Conservation (phyloP, 2,888 invertebrate genomes). For the Elaeidobius kamerunicus region DNA sequence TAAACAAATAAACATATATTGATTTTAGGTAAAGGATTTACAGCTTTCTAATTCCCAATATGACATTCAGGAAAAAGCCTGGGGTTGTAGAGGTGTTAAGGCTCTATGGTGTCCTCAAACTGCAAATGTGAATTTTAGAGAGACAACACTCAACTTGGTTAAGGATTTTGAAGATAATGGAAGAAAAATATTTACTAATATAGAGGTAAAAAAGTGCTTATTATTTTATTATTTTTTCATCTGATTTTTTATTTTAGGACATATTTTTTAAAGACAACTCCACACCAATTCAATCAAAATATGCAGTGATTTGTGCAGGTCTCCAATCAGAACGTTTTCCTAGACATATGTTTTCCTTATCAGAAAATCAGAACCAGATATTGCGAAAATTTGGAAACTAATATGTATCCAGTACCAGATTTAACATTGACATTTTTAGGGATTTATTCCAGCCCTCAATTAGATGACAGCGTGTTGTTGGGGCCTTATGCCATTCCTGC, state of each 20-base stretch:
- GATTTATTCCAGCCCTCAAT: slow-evolving; percentile 92
- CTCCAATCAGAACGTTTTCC: slow-evolving; percentile 87
- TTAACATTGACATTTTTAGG: slow-evolving; percentile 94
- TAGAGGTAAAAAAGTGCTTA: slow-evolving; percentile 57
- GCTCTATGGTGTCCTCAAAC: slow-evolving; percentile 75
- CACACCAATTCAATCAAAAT: slow-evolving; percentile 57
- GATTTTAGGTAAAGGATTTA: slow-evolving; percentile 26
- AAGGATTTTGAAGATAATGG: slow-evolving; percentile 71
- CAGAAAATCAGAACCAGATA: slow-evolving; percentile 73
- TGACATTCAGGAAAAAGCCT: slow-evolving; percentile 34
- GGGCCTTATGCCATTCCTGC: slow-evolving; percentile 96
- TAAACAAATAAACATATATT: neutral
- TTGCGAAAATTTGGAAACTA: slow-evolving; percentile 73
- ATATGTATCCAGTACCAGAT: slow-evolving; percentile 97
- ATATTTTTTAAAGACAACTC: neutral
- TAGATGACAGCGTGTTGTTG: slow-evolving; percentile 83
- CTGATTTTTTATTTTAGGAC: neutral
- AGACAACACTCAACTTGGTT: slow-evolving; percentile 76
- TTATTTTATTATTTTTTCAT: neutral
- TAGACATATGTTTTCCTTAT: slow-evolving; percentile 69
- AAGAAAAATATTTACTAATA: slow-evolving; percentile 70
- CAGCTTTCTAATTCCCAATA: slow-evolving; percentile 52
- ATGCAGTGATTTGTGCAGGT: slow-evolving; percentile 89
- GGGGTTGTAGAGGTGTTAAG: slow-evolving; percentile 56
- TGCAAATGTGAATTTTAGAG: slow-evolving; percentile 85